Evolutionary conservation across 2,797 vertebrate genomes (phyloP).

Genomic region (Paedocypris micromegethes): DNA sequence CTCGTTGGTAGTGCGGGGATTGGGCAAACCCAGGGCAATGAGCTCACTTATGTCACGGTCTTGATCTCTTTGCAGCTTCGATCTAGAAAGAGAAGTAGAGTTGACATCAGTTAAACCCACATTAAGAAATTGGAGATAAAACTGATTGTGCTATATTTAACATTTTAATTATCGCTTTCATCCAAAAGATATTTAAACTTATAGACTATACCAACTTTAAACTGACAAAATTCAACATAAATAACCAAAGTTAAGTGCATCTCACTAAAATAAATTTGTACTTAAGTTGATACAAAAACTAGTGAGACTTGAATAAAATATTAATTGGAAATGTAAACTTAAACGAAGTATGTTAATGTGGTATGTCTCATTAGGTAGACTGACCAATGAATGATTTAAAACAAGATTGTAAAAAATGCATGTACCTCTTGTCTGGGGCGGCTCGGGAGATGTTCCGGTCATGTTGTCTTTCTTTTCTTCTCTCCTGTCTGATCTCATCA

Average conservation of each 20-base stretch:
- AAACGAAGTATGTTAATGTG: neutral
- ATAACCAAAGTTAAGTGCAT: neutral
- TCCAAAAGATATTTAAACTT: neutral
- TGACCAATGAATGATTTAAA: constrained; percentile 55
- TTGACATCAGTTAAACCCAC: neutral
- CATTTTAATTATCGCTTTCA: too few species aligned
- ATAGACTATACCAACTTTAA: constrained; percentile 10
- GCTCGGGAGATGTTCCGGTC: constrained; percentile 93
- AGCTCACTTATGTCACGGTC: constrained; percentile 96
- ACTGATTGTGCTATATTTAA: neutral
- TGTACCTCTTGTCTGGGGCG: constrained; percentile 92
- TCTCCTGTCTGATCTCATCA: constrained; percentile 91
- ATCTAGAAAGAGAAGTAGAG: constrained; percentile 63
- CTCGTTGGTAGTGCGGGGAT: constrained; percentile 82
- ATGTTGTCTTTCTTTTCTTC: constrained; percentile 91
- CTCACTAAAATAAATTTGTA: constrained; percentile 12
- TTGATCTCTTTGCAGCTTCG: constrained; percentile 92
- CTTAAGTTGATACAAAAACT: neutral
- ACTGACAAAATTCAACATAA: too few species aligned
- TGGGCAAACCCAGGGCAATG: constrained; percentile 89
- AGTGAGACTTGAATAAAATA: neutral
- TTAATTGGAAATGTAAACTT: neutral
- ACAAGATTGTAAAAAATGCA: constrained; percentile 14
- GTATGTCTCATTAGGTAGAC: constrained; percentile 3
- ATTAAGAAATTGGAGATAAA: too few species aligned